Percentiles rank a stretch among this genome's conserved stretches.
Conservation (phyloP, 2,888 invertebrate species). For the Melanotus villosus region DNA sequence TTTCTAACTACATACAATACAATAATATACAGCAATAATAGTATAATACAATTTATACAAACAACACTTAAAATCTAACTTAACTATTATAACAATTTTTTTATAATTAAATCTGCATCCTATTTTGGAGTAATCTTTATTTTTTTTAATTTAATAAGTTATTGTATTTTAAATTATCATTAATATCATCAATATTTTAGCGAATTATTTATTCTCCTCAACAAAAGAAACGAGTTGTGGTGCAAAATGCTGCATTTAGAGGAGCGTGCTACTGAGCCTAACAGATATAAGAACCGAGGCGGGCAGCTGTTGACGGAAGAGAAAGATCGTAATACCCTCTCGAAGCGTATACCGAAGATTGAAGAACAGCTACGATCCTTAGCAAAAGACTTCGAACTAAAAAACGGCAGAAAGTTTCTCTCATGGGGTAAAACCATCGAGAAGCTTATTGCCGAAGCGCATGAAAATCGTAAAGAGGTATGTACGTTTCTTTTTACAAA, state of each 20-base stretch:
- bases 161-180: too few species aligned
- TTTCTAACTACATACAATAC: too few species aligned
- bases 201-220: slow-evolving; percentile 76
- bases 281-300: slow-evolving; percentile 89
- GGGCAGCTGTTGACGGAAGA: slow-evolving; percentile 90
- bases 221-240: slow-evolving; percentile 80
- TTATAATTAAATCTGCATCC: too few species aligned
- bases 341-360: slow-evolving; percentile 69
- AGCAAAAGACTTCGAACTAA: slow-evolving; percentile 71
- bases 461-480: slow-evolving; percentile 74
- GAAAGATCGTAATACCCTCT: slow-evolving; percentile 79
- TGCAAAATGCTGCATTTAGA: slow-evolving; percentile 83
- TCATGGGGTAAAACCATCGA: slow-evolving; percentile 76
- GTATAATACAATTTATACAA: too few species aligned
- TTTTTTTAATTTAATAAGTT: too few species aligned
- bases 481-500: background rate
- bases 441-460: slow-evolving; percentile 72
- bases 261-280: slow-evolving; percentile 82
- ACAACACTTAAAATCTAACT: too few species aligned
- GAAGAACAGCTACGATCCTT: slow-evolving; percentile 76
- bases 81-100: too few species aligned
- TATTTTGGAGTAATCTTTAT: too few species aligned
- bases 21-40: too few species aligned
- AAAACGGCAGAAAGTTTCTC: slow-evolving; percentile 72
- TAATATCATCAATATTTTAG: slow-evolving; percentile 65